Percentiles rank a stretch among this genome's conserved stretches.
These are phyloP conservation scores for Podarcis cretensis DNA, from an alignment of 2,113 vertebrate genomes.

Conservation along the genomic window DNA sequence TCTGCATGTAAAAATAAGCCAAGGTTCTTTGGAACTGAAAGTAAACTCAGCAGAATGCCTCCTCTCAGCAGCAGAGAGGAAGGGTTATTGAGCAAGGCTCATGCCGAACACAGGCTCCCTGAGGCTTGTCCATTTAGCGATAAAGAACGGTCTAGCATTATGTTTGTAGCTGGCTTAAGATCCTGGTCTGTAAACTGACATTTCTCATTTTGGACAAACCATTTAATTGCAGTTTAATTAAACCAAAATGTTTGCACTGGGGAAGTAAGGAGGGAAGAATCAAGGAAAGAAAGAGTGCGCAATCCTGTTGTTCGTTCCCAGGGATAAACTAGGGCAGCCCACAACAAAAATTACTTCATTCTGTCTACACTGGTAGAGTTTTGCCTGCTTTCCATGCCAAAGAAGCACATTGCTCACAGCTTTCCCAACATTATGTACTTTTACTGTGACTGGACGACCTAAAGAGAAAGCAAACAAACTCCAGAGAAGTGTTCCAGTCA, in stretches of 20 bases:
- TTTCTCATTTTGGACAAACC: too few species aligned
- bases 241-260: background rate
- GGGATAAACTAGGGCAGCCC: background rate
- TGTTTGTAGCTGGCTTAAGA: too few species aligned
- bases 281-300: background rate
- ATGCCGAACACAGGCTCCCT: background rate
- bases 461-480: background rate
- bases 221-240: background rate
- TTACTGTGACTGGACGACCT: background rate
- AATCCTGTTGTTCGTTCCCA: background rate
- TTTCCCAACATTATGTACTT: background rate
- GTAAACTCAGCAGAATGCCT: background rate
- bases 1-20: too few species aligned
- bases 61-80: background rate
- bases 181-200: too few species aligned
- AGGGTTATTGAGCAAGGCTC: background rate
- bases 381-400: background rate
- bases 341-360: background rate
- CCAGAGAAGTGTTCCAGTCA: background rate
- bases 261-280: background rate
- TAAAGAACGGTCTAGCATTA: too few species aligned
- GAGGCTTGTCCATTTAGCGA: background rate
- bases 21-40: too few species aligned
- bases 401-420: background rate
- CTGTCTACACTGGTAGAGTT: background rate